Base-by-base conservation (phyloP, 2,888 invertebrate genomes). In the Limenitis camilla region DNA sequence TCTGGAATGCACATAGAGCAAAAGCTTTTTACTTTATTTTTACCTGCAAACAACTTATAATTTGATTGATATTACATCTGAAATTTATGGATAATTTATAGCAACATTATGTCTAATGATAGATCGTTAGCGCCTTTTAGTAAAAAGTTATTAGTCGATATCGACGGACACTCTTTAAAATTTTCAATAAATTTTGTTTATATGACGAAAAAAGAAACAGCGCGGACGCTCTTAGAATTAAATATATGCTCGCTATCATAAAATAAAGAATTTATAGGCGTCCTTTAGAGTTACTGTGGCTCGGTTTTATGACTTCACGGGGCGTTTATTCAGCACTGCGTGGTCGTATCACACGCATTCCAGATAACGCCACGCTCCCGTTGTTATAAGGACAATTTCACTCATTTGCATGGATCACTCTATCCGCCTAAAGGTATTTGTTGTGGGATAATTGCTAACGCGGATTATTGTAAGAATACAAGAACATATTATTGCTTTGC, bases 231-330 rank as follows among this genome's bases (percentile, higher is more conserved):
- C 77, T 81, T 72, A 74, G 80, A 83, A 83, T 84, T 86, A 83
- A 85, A 85, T 84, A 84, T 84, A 79, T 82, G 78, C 76, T 74
- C 64, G 76, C 71, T 71, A 82, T 79, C 80, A 80, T 87, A 86
- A 87, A 86, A 86, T 83, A 81, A 81, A 82, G 81, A 83, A 85
- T 86, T 87, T 86, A 87, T 86, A 79, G 85, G 73, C 78, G 78
- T 84, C 86, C 85, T 84, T 83, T 81, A 78, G 78, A 79, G 78
- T 84, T 81, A 83, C 81, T 75, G 79, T 78, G 83, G 81, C 74
- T 74, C 71, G 78, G 76, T 81, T 85, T 86, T 86, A 86, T 78
- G 78, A 76, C 76, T 84, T 83, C 74, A 85, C 84, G 81, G 81
- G 76, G 78, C 78, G 80, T 86, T 85, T 82, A 78, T 79, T 82